Conservation (phyloP, 2,797 vertebrate species). For the Leuciscus waleckii region DNA sequence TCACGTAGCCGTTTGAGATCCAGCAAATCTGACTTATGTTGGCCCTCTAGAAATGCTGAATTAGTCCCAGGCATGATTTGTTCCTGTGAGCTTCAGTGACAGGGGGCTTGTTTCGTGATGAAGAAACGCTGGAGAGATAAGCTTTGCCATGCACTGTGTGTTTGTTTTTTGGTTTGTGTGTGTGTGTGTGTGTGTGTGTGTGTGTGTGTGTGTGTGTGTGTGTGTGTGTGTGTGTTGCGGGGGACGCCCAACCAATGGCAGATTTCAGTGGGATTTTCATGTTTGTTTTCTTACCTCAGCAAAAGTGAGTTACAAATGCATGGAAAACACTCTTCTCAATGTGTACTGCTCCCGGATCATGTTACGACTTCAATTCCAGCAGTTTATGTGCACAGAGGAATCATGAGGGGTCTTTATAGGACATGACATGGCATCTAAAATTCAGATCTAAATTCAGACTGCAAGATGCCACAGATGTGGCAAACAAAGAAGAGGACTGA, state of each 20-base stretch:
- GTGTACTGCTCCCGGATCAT: not conserved
- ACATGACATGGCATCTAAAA: constrained; percentile 45
- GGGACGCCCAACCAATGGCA: constrained; percentile 63
- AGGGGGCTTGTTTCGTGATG: constrained; percentile 2
- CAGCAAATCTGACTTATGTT: constrained; percentile 16
- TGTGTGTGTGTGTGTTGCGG: too few species aligned
- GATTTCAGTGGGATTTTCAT: constrained; percentile 66
- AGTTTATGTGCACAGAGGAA: constrained; percentile 13
- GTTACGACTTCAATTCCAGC: constrained; percentile 26
- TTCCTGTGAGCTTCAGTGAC: constrained; percentile 17
- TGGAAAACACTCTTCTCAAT: constrained; percentile 52
- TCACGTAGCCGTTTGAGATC: not conserved
- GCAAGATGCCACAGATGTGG: not conserved
- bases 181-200: constrained; percentile 5
- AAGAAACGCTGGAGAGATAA: constrained; percentile 30
- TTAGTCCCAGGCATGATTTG: constrained; percentile 27
- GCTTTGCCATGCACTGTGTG: constrained; percentile 1
- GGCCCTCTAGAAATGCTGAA: constrained; percentile 14
- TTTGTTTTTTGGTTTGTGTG: not conserved
- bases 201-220: constrained; percentile 3
- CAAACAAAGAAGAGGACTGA: constrained; percentile 10
- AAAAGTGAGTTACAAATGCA: constrained; percentile 67
- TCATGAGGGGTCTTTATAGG: constrained; percentile 2
- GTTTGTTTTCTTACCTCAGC: constrained; percentile 74
- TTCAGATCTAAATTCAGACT: constrained; percentile 35